Evolutionary conservation across 2,888 invertebrate genomes (phyloP).

Genomic region (Muscina levida): DNA sequence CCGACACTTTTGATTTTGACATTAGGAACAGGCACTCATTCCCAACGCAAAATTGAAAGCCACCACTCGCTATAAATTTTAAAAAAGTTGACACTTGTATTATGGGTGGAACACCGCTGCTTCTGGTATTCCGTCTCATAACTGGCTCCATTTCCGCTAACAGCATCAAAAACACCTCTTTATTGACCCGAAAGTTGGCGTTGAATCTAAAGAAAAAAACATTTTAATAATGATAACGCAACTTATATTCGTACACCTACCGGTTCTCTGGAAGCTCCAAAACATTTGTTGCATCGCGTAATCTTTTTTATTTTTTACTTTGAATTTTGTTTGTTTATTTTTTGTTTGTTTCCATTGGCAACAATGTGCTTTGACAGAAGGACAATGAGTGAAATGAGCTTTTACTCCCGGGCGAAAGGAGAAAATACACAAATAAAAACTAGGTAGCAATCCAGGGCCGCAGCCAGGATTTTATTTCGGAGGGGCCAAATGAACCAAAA

Average conservation of each 20-base stretch:
- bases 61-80: constrained; percentile 3
- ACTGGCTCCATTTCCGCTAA: constrained; percentile 27
- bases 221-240: neutral
- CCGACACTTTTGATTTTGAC: constrained; percentile 26
- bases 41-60: neutral
- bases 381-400: no score
- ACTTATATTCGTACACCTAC: neutral
- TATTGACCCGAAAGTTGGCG: constrained; percentile 1
- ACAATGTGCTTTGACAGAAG: no score
- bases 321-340: no score
- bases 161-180: constrained; percentile 23
- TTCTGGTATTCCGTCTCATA: constrained; percentile 29
- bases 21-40: constrained; percentile 7
- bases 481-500: no score
- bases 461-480: no score
- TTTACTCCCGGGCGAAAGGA: no score
- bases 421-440: no score
- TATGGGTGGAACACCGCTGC: constrained; percentile 25
- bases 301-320: no score
- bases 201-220: neutral
- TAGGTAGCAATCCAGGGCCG: no score
- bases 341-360: no score
- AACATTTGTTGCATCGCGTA: constrained; percentile 12
- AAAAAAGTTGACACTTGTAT: constrained; percentile 9
- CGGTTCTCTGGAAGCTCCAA: constrained; percentile 4